phyloP scores from a whole-genome alignment of 2,888 invertebrate species.

The Scaptomyza parva region DNA sequence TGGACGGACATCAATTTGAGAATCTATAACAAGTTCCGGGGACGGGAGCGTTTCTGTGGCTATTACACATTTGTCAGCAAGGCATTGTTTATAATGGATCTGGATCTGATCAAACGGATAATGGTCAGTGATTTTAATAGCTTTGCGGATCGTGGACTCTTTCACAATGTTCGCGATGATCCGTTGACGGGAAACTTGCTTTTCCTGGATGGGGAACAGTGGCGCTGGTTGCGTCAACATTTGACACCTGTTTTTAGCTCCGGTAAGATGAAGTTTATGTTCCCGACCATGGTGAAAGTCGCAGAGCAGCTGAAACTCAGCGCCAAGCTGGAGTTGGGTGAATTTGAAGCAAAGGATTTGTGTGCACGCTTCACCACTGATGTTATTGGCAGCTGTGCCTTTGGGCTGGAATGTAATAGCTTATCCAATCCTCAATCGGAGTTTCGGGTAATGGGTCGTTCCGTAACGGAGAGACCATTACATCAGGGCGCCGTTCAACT shows the following conservation, averaged over 20 bases:
- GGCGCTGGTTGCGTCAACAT: constrained; percentile 85
- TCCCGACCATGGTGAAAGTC: constrained; percentile 75
- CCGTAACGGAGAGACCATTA: constrained; percentile 39
- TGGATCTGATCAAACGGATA: constrained; percentile 79
- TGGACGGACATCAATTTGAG: constrained; percentile 67
- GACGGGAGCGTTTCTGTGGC: constrained; percentile 64
- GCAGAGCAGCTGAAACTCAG: constrained; percentile 33
- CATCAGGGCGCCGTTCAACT: constrained; percentile 41
- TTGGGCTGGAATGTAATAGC: constrained; percentile 85
- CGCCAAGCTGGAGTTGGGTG: constrained; percentile 40
- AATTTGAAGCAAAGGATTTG: constrained; percentile 84
- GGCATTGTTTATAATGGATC: constrained; percentile 66
- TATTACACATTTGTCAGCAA: constrained; percentile 68
- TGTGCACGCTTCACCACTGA: constrained; percentile 85
- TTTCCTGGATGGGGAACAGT: constrained; percentile 83
- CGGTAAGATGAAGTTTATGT: constrained; percentile 86
- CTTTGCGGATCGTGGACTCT: constrained; percentile 82
- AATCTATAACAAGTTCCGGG: constrained; percentile 60
- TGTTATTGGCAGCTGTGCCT: constrained; percentile 85
- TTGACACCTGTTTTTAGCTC: constrained; percentile 85
- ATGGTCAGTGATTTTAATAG: constrained; percentile 82
- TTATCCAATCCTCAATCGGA: constrained; percentile 83
- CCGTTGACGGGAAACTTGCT: constrained; percentile 82
- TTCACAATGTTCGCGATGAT: constrained; percentile 79
- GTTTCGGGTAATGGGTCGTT: constrained; percentile 75